These are phyloP conservation scores for Odobenus rosmarus DNA, from an alignment of 2,113 vertebrate genomes.

Conservation along the genomic window DNA sequence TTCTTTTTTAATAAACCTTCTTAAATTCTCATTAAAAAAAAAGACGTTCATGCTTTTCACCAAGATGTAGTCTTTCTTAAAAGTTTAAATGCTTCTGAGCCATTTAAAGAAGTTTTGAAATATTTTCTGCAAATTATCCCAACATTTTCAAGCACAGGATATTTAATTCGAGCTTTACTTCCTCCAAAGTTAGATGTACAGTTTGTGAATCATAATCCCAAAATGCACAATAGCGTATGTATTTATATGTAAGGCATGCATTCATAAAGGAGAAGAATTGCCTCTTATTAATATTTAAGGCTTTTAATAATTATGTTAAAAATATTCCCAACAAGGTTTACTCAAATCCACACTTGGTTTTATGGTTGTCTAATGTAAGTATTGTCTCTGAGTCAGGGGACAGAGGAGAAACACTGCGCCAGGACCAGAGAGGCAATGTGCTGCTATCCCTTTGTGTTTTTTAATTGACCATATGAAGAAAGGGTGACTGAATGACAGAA, in stretches of 20 bases:
- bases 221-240: not conserved
- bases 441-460: not conserved
- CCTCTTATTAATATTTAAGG: conserved; percentile 20
- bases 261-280: conserved; percentile 35
- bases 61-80: conserved; percentile 61
- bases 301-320: not conserved
- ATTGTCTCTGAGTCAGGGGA: not conserved
- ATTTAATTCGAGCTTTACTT: conserved; percentile 48
- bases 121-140: conserved; percentile 59
- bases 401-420: not conserved
- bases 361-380: not conserved
- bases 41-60: conserved; percentile 72
- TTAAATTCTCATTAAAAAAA: conserved; percentile 80
- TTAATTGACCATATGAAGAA: not conserved
- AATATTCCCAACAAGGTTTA: not conserved
- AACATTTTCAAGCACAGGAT: conserved; percentile 43
- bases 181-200: conserved; percentile 27
- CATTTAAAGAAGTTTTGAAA: conserved; percentile 65
- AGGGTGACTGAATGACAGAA: not conserved
- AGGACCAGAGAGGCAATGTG: not conserved
- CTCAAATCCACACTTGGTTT: not conserved
- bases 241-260: not conserved
- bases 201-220: conserved; percentile 4
- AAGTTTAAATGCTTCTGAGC: conserved; percentile 63
- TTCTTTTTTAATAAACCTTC: conserved; percentile 81